Conservation (phyloP, 2,797 vertebrate species). For the Threskiornis aethiopicus region DNA sequence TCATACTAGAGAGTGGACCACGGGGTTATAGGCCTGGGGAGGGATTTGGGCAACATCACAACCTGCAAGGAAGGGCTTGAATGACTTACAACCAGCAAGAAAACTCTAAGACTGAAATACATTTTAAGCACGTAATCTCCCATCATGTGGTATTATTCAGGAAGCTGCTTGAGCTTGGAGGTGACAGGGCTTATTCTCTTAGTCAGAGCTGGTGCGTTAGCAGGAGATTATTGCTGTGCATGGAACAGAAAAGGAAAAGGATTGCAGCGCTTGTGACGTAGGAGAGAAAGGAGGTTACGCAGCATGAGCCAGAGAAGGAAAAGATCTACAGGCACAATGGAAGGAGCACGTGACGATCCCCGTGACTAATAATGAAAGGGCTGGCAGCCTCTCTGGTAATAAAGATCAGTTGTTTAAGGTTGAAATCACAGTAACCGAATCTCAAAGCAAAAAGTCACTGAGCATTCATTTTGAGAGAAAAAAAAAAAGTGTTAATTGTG, state of each 20-base stretch:
- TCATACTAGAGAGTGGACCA: neutral
- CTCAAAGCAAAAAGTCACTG: neutral
- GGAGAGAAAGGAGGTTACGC: constrained; percentile 55
- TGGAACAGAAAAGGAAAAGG: constrained; percentile 45
- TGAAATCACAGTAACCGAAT: neutral
- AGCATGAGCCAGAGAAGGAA: neutral
- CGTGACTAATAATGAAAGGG: neutral
- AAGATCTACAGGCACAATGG: neutral
- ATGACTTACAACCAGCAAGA: neutral
- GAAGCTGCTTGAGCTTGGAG: constrained; percentile 57
- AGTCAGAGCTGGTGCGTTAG: constrained; percentile 33
- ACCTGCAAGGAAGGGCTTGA: neutral
- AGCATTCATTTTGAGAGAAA: neutral
- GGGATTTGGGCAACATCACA: neutral
- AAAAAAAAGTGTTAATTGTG: neutral
- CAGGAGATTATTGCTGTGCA: constrained; percentile 47
- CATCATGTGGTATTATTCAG: constrained; percentile 41
- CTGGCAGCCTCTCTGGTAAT: neutral
- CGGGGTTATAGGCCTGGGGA: neutral
- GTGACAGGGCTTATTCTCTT: constrained; percentile 57
- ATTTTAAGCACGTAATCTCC: constrained; percentile 61
- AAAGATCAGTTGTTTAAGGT: neutral
- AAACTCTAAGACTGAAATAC: constrained; percentile 33
- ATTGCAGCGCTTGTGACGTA: constrained; percentile 28
- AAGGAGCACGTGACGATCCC: neutral